phyloP scores from a whole-genome alignment of 2,797 vertebrate genomes.

The Hemitrygon akajei region DNA sequence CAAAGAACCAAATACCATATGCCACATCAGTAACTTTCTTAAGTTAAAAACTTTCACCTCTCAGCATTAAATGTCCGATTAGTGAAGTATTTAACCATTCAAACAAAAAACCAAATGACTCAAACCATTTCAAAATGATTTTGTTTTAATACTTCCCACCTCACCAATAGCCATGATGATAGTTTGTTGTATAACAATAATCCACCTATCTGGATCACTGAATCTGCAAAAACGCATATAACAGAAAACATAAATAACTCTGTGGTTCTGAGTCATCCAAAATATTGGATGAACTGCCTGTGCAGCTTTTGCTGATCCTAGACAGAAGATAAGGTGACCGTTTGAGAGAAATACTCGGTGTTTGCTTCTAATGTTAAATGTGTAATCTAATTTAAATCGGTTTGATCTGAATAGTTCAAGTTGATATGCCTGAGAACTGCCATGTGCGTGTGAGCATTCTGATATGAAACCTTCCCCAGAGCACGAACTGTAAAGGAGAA shows the following conservation, averaged over 20 bases:
- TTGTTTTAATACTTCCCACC: neutral
- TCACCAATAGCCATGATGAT: neutral
- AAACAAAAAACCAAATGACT: neutral
- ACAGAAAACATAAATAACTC: neutral
- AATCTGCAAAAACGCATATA: neutral
- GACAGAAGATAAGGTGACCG: neutral
- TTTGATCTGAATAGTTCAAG: neutral
- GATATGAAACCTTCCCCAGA: neutral
- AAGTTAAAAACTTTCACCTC: neutral
- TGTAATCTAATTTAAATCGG: neutral
- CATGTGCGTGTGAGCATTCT: neutral
- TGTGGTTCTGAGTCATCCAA: neutral
- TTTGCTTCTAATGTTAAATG: neutral
- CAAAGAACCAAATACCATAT: no score
- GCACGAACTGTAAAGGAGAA: neutral
- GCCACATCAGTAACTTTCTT: neutral
- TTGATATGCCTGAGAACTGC: constrained; percentile 6
- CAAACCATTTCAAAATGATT: neutral
- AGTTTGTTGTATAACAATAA: neutral
- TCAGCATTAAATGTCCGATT: neutral
- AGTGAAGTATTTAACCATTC: neutral
- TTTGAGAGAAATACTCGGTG: neutral
- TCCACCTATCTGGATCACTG: neutral
- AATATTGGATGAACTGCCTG: neutral
- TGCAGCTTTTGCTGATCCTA: neutral